Base-by-base conservation (phyloP, 2,113 vertebrate genomes). In the Spilogale gracilis region DNA sequence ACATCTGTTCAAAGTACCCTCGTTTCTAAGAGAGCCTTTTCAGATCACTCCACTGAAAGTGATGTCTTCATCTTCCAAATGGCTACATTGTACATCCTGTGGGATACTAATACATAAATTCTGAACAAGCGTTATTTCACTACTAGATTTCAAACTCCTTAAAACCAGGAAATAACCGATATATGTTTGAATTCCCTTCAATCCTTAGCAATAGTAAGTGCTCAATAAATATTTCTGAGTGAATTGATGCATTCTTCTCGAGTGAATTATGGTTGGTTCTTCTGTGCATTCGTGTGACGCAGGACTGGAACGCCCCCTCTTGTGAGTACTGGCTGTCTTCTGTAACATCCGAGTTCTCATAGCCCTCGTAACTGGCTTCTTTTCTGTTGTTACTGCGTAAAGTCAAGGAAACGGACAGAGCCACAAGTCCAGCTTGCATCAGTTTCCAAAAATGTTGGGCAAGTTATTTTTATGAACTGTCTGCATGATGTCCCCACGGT, bases 401-500 rank as follows among this genome's bases (percentile, higher is more conserved):
- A 96, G 92, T 90, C 61, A 97, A 96, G 65, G 90, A 97, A 96
- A 87, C 90, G 96, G 95, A 67, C 67, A 93, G 79, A 95, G 74
- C 78, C 96, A 83, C 90, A 96, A 97, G 85, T 86, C 96, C 78
- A 97, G 73, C 92, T 97, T 98, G 85, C 92, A 97, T 98, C 96
- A 96, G 88, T 56, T 96, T 98, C 94, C 97, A 97, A 97, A 98
- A 96, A 97, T 98, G 96, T 94, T 96, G 79, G 88, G 95, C 92
- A 97, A 95, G 97, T 97, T 98, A 97, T 98, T 98, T 98, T 98
- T 98, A 98, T 97, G 89, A 96, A 94, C 97, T 96, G 95, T 97
- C 96, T 97, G 94, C 67, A 79, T 89, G 95, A 97, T 97, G 89
- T 96, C 88, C 95, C 50, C 74, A 92, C 45, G 73, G 67, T 97